Evolutionary conservation across 1,140 invertebrate species (phyloP).

Genomic region (Trichonephila inaurata): DNA sequence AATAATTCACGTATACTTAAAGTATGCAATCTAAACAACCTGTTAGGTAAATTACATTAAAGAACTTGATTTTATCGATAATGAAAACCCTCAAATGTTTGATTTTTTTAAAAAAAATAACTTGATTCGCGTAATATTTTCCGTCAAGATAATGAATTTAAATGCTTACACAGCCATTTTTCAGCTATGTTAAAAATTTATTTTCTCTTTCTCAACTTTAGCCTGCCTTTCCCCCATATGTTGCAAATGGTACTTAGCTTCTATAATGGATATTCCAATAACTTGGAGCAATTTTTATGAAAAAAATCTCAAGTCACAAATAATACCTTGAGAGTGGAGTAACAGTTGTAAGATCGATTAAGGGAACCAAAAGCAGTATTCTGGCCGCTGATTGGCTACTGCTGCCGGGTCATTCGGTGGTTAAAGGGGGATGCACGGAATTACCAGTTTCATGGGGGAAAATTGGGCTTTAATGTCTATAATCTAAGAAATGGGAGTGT

Average conservation of each 20-base stretch:
- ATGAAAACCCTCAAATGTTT: too few species aligned
- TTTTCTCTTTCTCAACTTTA: neutral
- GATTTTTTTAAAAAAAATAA: too few species aligned
- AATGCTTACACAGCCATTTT: too few species aligned
- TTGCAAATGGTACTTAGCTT: neutral
- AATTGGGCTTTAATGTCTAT: slow-evolving; percentile 68
- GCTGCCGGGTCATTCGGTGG: slow-evolving; percentile 39
- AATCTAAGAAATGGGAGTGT: slow-evolving; percentile 38
- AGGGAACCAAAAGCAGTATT: slow-evolving; percentile 14
- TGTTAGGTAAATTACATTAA: too few species aligned
- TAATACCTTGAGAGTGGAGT: slow-evolving; percentile 5
- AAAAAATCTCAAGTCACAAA: slow-evolving; percentile 54
- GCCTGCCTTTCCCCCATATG: neutral
- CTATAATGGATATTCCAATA: slow-evolving; percentile 37
- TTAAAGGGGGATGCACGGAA: slow-evolving; percentile 43
- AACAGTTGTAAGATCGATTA: slow-evolving; percentile 74
- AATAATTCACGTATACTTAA: too few species aligned
- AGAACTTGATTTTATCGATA: too few species aligned
- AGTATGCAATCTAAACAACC: too few species aligned
- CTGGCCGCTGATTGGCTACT: slow-evolving; percentile 47
- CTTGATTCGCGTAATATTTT: too few species aligned
- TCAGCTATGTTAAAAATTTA: neutral
- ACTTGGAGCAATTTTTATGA: slow-evolving; percentile 42
- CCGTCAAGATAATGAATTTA: too few species aligned
- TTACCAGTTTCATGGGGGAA: slow-evolving; percentile 48